These are phyloP conservation scores for Amblyjoppa fuscipennis DNA, from an alignment of 2,888 invertebrate genomes.

Conservation along the genomic window DNA sequence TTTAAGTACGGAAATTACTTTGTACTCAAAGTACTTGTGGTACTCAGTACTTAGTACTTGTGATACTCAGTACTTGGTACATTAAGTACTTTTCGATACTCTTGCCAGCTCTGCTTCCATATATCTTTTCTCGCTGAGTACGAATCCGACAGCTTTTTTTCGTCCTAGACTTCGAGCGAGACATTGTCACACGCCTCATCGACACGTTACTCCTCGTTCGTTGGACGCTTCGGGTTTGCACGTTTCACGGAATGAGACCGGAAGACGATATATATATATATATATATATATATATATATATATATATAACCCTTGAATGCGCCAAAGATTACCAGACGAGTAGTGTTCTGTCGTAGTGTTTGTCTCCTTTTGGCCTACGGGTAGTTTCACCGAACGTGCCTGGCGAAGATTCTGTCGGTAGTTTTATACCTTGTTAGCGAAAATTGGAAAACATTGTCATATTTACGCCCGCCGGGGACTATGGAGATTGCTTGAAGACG, in stretches of 20 bases:
- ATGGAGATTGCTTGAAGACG: conserved; percentile 45
- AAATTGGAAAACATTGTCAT: conserved; percentile 77
- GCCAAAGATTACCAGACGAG: conserved; percentile 58
- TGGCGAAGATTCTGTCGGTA: conserved; percentile 42
- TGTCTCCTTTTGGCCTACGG: conserved; percentile 27
- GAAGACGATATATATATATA: neutral
- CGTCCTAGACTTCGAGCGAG: too few species aligned
- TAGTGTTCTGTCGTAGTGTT: conserved; percentile 69
- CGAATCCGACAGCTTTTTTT: too few species aligned
- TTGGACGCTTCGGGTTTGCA: neutral
- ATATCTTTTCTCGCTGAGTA: too few species aligned
- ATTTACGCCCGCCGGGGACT: conserved; percentile 69
- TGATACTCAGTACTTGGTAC: too few species aligned
- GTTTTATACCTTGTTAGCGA: conserved; percentile 76
- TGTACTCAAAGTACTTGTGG: too few species aligned
- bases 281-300: too few species aligned
- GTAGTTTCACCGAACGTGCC: conserved; percentile 29
- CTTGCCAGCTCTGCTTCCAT: too few species aligned
- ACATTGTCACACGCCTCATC: too few species aligned
- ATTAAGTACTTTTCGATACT: too few species aligned
- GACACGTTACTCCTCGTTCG: neutral
- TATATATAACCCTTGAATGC: conserved; percentile 20
- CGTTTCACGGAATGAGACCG: neutral
- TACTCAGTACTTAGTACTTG: too few species aligned
- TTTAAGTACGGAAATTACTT: too few species aligned